These are phyloP conservation scores for Forbesichthys papilliferus DNA, from an alignment of 2,113 vertebrate genomes.

Conservation along the genomic window DNA sequence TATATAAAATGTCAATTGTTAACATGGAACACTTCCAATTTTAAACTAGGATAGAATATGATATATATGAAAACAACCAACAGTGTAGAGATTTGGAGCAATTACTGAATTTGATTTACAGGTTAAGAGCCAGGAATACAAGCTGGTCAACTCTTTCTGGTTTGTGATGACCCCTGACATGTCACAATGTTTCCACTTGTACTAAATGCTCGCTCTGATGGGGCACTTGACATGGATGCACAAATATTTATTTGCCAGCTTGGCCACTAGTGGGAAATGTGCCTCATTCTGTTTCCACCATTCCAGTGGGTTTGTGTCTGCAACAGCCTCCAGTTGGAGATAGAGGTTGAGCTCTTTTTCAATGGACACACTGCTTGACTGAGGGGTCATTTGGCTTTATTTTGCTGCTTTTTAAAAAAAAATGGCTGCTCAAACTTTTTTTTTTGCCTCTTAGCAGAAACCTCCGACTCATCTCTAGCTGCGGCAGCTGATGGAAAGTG, in stretches of 20 bases:
- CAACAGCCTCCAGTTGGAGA: constrained; percentile 4
- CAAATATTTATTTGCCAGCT: not conserved
- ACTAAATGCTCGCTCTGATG: constrained; percentile 10
- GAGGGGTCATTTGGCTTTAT: not conserved
- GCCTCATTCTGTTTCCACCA: constrained; percentile 6
- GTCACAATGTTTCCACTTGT: not conserved
- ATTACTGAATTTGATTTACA: not conserved
- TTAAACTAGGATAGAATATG: not conserved
- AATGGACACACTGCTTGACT: constrained; percentile 6
- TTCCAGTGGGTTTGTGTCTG: constrained; percentile 4
- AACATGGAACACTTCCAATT: not conserved
- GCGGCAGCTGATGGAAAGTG: not conserved
- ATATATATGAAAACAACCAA: not conserved
- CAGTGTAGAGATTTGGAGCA: not conserved
- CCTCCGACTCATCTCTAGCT: not conserved
- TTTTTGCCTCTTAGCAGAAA: not conserved
- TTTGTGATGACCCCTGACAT: constrained; percentile 6
- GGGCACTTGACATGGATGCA: constrained; percentile 5
- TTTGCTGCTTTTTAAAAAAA: not conserved
- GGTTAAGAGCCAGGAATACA: constrained; percentile 13
- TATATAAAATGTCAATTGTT: not conserved
- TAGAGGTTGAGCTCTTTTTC: constrained; percentile 12
- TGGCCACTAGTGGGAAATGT: constrained; percentile 1
- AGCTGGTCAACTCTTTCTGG: constrained; percentile 3
- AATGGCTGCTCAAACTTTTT: not conserved